Conservation (phyloP, 1,140 invertebrate genomes). For the Polyergus mexicanus region DNA sequence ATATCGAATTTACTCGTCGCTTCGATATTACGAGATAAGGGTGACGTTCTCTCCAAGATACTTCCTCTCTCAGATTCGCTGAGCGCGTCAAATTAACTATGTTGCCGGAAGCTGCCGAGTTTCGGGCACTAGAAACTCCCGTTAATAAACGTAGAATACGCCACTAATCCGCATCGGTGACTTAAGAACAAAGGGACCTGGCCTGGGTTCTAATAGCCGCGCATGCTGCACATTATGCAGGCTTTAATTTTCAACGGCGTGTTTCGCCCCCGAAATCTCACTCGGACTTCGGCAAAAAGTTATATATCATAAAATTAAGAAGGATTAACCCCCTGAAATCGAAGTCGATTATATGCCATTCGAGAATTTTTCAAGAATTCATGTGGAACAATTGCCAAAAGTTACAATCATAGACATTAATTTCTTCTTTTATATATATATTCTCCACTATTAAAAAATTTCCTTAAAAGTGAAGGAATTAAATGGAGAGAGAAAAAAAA, state of each 20-base stretch:
- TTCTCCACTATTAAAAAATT: not conserved
- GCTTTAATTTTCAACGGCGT: slow-evolving; percentile 31
- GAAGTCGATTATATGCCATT: not conserved
- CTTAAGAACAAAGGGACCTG: slow-evolving; percentile 38
- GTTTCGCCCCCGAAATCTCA: not conserved
- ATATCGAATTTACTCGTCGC: slow-evolving; percentile 11
- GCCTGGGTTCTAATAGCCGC: slow-evolving; percentile 7
- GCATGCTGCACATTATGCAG: slow-evolving; percentile 30
- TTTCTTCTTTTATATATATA: no score
- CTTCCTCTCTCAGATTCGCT: not conserved
- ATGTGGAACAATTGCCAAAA: not conserved
- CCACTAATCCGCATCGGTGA: slow-evolving; percentile 36
- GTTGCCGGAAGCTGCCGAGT: slow-evolving; percentile 13
- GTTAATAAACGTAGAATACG: slow-evolving; percentile 56
- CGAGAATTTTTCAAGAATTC: not conserved
- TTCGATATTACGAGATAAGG: slow-evolving; percentile 47
- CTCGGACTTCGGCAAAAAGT: not conserved
- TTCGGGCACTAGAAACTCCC: slow-evolving; percentile 47
- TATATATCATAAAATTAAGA: not conserved
- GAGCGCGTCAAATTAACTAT: slow-evolving; percentile 37
- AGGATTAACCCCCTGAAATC: not conserved
- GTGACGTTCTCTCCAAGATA: slow-evolving; percentile 9
- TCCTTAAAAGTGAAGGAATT: not conserved
- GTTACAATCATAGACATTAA: no score
- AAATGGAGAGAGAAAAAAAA: not conserved